These are phyloP conservation scores for Hemichromis elongatus DNA, from an alignment of 2,113 vertebrate species.

Conservation along the genomic window DNA sequence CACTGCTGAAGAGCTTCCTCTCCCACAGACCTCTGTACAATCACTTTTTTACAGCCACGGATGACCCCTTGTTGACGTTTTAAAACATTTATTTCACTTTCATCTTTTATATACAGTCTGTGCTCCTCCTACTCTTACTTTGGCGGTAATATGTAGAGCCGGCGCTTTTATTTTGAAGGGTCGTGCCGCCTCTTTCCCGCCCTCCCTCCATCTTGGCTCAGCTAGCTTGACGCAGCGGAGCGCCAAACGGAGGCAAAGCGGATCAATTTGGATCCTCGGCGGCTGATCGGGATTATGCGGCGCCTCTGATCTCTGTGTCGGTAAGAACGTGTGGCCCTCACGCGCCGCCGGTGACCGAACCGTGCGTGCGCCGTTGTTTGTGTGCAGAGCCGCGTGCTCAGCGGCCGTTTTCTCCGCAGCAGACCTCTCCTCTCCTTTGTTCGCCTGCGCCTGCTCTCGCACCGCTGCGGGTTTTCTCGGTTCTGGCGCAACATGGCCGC, in stretches of 20 bases:
- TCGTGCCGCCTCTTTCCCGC: background rate
- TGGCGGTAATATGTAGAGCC: background rate
- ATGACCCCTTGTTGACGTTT: no score
- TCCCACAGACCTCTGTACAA: background rate
- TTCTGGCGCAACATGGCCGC: constrained; percentile 77
- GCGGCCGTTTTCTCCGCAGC: background rate
- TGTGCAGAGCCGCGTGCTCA: background rate
- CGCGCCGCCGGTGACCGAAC: background rate
- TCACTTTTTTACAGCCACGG: background rate
- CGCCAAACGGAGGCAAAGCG: constrained; percentile 26
- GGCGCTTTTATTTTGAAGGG: constrained; percentile 20
- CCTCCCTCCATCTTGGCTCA: background rate
- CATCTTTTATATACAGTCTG: background rate
- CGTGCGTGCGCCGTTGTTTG: background rate
- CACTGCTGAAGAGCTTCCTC: background rate
- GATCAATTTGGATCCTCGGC: constrained; percentile 53
- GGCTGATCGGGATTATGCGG: constrained; percentile 57
- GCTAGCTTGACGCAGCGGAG: constrained; percentile 33
- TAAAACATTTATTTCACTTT: background rate
- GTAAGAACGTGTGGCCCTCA: constrained; percentile 34
- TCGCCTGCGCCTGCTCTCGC: constrained; percentile 62
- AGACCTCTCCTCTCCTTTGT: constrained; percentile 62
- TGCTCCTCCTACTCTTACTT: background rate
- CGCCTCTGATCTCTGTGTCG: constrained; percentile 32
- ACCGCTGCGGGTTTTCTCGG: constrained; percentile 72